Evolutionary conservation across 1,140 invertebrate genomes (phyloP).

Genomic region (Phthorimaea operculella): DNA sequence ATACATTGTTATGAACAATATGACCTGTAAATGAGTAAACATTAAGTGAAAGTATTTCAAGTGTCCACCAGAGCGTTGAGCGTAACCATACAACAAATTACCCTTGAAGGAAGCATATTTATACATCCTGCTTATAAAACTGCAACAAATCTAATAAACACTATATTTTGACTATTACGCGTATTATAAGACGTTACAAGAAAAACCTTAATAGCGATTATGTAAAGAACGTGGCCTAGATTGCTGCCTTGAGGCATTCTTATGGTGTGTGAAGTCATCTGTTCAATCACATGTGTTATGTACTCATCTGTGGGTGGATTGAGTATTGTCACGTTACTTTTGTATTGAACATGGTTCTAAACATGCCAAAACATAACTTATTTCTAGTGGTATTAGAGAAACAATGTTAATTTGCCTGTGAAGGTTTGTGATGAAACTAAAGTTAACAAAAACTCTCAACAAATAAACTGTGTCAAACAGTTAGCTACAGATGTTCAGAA

Average conservation of each 20-base stretch:
- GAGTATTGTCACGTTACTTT: constrained; percentile 14
- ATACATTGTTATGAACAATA: not conserved
- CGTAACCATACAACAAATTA: not conserved
- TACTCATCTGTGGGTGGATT: constrained; percentile 15
- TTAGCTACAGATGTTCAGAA: too few species aligned
- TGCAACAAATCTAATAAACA: not conserved
- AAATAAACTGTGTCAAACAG: too few species aligned
- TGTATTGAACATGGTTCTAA: not conserved
- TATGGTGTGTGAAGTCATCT: constrained; percentile 11
- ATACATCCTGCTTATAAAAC: not conserved
- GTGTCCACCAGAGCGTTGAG: not conserved
- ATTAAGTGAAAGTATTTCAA: not conserved
- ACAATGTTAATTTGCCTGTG: too few species aligned
- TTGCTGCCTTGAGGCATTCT: constrained; percentile 7
- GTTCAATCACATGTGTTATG: constrained; percentile 15
- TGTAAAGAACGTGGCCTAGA: constrained; percentile 15
- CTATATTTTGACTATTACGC: not conserved
- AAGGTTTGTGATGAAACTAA: too few species aligned
- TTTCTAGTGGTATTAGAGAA: too few species aligned
- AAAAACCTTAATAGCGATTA: not conserved
- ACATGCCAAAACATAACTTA: too few species aligned
- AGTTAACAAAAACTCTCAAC: too few species aligned
- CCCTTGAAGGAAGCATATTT: not conserved
- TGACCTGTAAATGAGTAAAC: not conserved
- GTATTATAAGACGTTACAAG: not conserved